Conservation (phyloP, 2,113 vertebrate species). For the Misgurnus mizolepis region DNA sequence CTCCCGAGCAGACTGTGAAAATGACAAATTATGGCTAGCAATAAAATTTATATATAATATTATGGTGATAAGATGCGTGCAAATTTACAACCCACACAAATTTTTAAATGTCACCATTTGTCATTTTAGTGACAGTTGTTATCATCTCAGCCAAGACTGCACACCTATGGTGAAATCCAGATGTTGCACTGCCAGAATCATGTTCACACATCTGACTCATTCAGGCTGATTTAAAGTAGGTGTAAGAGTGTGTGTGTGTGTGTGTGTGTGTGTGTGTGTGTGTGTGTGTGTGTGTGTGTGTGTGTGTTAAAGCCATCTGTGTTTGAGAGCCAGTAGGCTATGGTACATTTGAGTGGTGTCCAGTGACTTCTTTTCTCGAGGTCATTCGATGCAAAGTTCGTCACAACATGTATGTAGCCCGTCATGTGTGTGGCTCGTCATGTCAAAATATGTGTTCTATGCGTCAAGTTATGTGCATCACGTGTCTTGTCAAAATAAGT, state of each 20-base stretch:
- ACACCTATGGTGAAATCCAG: slow-evolving; percentile 47
- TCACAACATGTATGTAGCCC: too few relatives aligned
- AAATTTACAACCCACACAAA: slow-evolving; percentile 9
- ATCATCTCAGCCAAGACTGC: slow-evolving; percentile 34
- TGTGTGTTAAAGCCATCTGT: too few relatives aligned
- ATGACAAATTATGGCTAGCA: neutral
- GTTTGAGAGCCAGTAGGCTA: too few relatives aligned
- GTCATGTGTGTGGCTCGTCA: too few relatives aligned
- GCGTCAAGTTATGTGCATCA: too few relatives aligned
- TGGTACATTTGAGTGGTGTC: too few relatives aligned
- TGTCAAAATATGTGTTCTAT: too few relatives aligned
- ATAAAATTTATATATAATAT: neutral
- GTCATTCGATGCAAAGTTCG: too few relatives aligned
- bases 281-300: too few relatives aligned
- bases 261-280: too few relatives aligned
- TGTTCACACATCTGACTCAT: neutral
- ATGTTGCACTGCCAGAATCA: slow-evolving; percentile 32
- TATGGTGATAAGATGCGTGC: slow-evolving; percentile 11
- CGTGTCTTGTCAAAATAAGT: too few relatives aligned
- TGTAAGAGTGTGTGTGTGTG: slow-evolving; percentile 25
- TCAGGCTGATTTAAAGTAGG: slow-evolving; percentile 18
- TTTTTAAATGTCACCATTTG: slow-evolving; percentile 25
- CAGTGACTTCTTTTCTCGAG: too few relatives aligned
- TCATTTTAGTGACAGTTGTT: slow-evolving; percentile 19
- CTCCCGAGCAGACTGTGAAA: slow-evolving; percentile 10